A percentile compares a stretch with the other conserved stretches of the same genome.
These are phyloP conservation scores for Ichneumon xanthorius DNA, from an alignment of 2,888 invertebrate species.

Conservation along the genomic window DNA sequence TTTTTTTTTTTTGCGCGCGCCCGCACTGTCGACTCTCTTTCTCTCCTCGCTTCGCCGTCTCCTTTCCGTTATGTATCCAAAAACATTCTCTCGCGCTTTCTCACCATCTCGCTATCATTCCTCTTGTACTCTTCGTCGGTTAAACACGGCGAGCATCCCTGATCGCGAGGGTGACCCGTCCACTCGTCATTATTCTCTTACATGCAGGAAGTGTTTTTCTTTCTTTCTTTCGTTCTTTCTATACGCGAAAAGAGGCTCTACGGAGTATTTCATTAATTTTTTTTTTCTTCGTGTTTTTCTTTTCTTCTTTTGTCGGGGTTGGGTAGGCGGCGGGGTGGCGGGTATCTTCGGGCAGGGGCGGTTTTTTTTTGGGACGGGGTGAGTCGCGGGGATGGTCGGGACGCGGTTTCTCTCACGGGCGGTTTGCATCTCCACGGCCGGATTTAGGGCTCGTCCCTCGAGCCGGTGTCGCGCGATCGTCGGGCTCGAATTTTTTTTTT, in stretches of 20 bases:
- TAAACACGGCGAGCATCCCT: conserved; percentile 66
- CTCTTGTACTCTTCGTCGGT: conserved; percentile 57
- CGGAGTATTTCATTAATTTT: conserved; percentile 68
- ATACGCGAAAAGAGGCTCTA: conserved; percentile 69
- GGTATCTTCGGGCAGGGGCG: conserved; percentile 38
- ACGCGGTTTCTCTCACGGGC: conserved; percentile 73
- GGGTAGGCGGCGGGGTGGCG: conserved; percentile 69
- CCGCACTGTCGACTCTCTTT: conserved; percentile 50
- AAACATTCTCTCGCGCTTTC: conserved; percentile 49
- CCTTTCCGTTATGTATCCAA: conserved; percentile 39
- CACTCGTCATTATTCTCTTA: conserved; percentile 77
- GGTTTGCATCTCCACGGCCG: conserved; percentile 66
- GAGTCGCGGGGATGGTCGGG: conserved; percentile 75
- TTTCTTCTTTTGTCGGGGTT: conserved; percentile 68
- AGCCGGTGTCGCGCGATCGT: conserved; percentile 3
- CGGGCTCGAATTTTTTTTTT: conserved; percentile 58
- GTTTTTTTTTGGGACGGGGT: conserved; percentile 58
- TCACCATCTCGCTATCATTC: conserved; percentile 55
- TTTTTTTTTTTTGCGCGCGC: conserved; percentile 27
- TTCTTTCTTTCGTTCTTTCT: conserved; percentile 68
- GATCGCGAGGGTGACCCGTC: conserved; percentile 79
- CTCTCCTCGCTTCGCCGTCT: conserved; percentile 38
- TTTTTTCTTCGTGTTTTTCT: conserved; percentile 41
- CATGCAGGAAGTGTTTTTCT: conserved; percentile 84
- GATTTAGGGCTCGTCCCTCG: conserved; percentile 24